Conservation (phyloP, 2,113 vertebrate species). For the Isichthys henryi region DNA sequence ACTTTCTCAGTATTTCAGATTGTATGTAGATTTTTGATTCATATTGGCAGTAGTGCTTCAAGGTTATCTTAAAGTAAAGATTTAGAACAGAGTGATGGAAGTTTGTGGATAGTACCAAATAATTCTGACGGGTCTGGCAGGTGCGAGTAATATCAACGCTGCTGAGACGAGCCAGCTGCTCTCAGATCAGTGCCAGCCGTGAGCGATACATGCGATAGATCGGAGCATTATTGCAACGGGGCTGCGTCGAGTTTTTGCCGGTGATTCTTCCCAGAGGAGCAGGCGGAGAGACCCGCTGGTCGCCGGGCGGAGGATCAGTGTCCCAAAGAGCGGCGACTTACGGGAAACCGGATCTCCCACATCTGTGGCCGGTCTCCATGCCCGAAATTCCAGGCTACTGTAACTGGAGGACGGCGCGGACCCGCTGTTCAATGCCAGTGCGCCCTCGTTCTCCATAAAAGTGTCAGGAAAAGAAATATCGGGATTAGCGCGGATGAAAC, state of each 20-base stretch:
- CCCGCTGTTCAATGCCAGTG: slow-evolving; percentile 45
- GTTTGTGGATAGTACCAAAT: not conserved
- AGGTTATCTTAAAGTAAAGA: not conserved
- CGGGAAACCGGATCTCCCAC: slow-evolving; percentile 61
- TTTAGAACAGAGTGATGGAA: not conserved
- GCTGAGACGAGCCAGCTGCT: not conserved
- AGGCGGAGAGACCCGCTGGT: not conserved
- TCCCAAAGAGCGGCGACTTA: slow-evolving; percentile 28
- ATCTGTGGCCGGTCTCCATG: slow-evolving; percentile 50
- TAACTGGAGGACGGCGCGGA: slow-evolving; percentile 57
- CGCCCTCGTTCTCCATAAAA: slow-evolving; percentile 57
- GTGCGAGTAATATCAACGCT: not conserved
- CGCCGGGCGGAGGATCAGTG: not conserved
- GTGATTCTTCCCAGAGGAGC: not conserved
- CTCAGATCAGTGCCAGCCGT: not conserved
- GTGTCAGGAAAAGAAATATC: slow-evolving; percentile 60
- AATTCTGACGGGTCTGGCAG: not conserved
- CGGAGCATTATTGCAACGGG: not conserved
- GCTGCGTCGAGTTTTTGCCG: no score
- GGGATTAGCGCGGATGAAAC: slow-evolving; percentile 49
- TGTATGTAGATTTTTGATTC: not conserved
- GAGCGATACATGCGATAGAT: not conserved
- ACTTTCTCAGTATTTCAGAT: not conserved
- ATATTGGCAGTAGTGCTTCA: not conserved
- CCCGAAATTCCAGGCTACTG: slow-evolving; percentile 57